Base-by-base conservation (phyloP, 2,797 vertebrate species). In the Decapterus maruadsi region DNA sequence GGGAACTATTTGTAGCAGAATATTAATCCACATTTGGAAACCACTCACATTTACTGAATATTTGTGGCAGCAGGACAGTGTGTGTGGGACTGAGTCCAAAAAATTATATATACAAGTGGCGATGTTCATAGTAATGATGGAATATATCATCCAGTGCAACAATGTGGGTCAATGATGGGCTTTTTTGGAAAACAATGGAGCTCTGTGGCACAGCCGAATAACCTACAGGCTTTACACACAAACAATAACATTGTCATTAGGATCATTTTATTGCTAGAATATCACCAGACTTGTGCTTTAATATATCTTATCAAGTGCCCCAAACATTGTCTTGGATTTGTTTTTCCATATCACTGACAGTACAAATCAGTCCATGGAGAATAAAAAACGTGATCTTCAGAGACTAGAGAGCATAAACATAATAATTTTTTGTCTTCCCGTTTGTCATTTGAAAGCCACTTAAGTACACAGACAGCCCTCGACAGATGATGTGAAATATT, bases 401-500 rank as follows among this genome's bases (percentile, higher is more conserved):
- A 66, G 45, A 69, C 46, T 20, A 8, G 12, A 54, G n/a, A 65
- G 71, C 62, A 68, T 40, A 61, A 29, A 14, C 12, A 12, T 42
- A 26, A 22, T 1, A 26, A 7, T 14, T 29, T 73, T 76, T 70
- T 62, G 34, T 65, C 48, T 4, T 59, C 66, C 34, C 22, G 13
- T 51, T 68, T 64, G 57, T 78, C 56, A 43, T 58, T 81, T 80
- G 20, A 78, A 12, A 78, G 43, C 46, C 56, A 40, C 64, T 66
- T 38, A 53, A 65, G 60, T 45, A 54, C 55, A 77, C 55, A n/a
- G n/a, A 48, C 57, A 31, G 48, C 50, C 66, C 31, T 26, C 0
- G 17, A 53, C 43, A 51, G 43, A 80, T 76, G 79, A 80, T 70
- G 70, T 90, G 56, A 88, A 78, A 78, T 75, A 83, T 90, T 75